Conservation (phyloP, 2,797 vertebrate species). For the Pyrrhura leucotis region DNA sequence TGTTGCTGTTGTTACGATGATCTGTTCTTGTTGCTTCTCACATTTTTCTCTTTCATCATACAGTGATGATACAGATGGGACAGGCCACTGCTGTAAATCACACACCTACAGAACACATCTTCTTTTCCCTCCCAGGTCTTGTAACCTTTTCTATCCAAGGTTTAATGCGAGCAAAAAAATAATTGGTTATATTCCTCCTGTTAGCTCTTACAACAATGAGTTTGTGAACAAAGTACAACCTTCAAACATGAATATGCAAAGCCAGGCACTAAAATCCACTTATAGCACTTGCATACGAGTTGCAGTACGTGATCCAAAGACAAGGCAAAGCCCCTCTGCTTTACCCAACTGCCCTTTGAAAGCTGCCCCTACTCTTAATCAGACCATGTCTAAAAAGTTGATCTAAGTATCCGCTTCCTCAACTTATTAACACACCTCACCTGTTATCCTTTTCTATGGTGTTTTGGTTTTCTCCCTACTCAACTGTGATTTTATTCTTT, state of each 20-base stretch:
- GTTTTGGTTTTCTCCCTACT: neutral
- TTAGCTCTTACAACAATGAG: neutral
- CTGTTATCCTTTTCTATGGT: neutral
- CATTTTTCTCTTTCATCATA: constrained; percentile 25
- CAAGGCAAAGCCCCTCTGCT: neutral
- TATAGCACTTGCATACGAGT: neutral
- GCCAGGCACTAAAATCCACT: neutral
- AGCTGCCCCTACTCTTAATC: neutral
- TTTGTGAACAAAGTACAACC: neutral
- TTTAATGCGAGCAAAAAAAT: neutral
- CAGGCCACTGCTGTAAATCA: neutral
- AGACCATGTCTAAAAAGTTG: neutral
- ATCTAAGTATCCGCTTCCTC: neutral
- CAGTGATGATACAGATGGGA: neutral
- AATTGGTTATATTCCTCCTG: neutral
- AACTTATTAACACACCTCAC: neutral
- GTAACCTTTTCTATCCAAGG: neutral
- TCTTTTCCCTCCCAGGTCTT: neutral
- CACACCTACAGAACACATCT: neutral
- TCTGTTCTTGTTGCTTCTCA: neutral
- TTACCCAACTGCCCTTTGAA: neutral
- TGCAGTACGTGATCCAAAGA: neutral
- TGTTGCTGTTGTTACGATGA: constrained; percentile 5
- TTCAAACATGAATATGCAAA: neutral
- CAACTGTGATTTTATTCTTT: neutral